phyloP scores from a whole-genome alignment of 1,140 invertebrate genomes.

The Varroa destructor region DNA sequence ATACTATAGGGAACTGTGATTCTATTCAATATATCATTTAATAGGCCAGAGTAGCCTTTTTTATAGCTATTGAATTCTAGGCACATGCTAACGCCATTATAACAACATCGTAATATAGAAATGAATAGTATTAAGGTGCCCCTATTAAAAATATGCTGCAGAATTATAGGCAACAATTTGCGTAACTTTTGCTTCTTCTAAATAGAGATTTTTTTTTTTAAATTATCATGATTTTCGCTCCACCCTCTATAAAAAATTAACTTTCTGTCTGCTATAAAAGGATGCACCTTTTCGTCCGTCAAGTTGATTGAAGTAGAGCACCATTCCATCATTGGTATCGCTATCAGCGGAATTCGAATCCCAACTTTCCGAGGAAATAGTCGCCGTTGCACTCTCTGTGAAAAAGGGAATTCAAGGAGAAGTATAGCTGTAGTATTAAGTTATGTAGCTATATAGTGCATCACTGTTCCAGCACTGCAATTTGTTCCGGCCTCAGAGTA shows the following conservation, averaged over 20 bases:
- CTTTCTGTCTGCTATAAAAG: not conserved
- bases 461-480: too few species aligned
- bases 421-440: too few species aligned
- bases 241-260: not conserved
- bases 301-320: not conserved
- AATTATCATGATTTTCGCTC: not conserved
- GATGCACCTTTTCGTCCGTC: conserved; percentile 12
- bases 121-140: too few species aligned
- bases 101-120: too few species aligned
- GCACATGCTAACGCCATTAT: too few species aligned
- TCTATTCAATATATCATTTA: too few species aligned
- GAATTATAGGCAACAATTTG: not conserved
- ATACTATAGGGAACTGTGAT: too few species aligned
- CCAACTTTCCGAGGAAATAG: conserved; percentile 2
- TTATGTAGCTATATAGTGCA: too few species aligned
- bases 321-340: conserved; percentile 7
- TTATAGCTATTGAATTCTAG: too few species aligned
- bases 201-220: not conserved
- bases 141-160: not conserved
- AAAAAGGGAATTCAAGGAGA: too few species aligned
- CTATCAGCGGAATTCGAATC: conserved; percentile 26
- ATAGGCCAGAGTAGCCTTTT: too few species aligned
- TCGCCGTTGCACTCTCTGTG: conserved; percentile 9
- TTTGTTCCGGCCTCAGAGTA: too few species aligned
- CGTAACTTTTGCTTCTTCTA: not conserved